Base-by-base conservation (phyloP, 2,888 invertebrate genomes). In the Esperia sulphurella region DNA sequence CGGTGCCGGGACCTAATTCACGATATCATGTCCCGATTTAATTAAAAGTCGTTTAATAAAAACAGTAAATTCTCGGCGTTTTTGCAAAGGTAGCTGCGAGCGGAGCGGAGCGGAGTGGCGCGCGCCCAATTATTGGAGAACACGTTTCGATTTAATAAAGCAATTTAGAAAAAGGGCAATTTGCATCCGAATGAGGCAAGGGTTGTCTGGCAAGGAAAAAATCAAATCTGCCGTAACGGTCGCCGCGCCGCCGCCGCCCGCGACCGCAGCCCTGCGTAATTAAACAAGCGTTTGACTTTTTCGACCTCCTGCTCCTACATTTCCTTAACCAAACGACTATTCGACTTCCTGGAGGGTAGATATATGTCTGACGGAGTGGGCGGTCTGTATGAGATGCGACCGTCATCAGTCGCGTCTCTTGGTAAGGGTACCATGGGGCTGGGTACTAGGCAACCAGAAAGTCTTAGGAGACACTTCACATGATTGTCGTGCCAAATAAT, bases 61-160 rank as follows among this genome's bases (percentile, higher is more conserved):
- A 71, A 65, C 68, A 62, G 68, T 69, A 65, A 72, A 75, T 67
- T 65, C 59, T 58, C 57, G 46, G 46, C 50, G 49, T 40, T 49
- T 49, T 48, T 45, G 43, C 46, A 48, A 40, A 42, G 48, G 48
- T 47, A 46, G 51, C 53, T 43, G 44, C 46, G 49, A 10, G 31
- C 9, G 41, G 42, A 8, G 42, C 31, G 9, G 29, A 10, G 37
- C 9, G 13, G 29, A 21, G 41, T 47, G 61, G 41, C 39, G 14
- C 21, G 13, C 40, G 8, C 61, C 61, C 76, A 73, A 77, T 79
- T 82, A 85, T 83, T 80, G 81, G 75, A 65, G 75, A 77, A 80
- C 84, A 83, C 82, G 83, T 80, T 82, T 76, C 78, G 72, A 78
- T 85, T 84, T 83, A 84, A 84, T 85, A 82, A 84, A 85, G 83